Conservation (phyloP, 2,888 invertebrate genomes). For the Cerastis rubricosa region DNA sequence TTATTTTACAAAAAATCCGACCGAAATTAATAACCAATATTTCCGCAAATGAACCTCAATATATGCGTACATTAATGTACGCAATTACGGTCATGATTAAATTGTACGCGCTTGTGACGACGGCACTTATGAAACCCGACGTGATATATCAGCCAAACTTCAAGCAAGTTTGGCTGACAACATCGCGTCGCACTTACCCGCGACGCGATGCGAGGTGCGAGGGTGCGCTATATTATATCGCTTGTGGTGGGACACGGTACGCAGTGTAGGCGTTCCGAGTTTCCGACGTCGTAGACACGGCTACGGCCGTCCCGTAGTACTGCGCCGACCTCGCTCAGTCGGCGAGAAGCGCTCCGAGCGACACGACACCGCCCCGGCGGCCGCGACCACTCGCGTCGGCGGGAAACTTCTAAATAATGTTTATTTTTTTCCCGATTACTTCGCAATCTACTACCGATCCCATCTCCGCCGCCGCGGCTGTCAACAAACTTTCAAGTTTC, state of each 20-base stretch:
- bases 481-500: slow-evolving; percentile 35
- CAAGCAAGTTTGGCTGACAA: slow-evolving; percentile 56
- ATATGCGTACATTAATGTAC: slow-evolving; percentile 29
- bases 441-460: slow-evolving; percentile 14
- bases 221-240: slow-evolving; percentile 55
- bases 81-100: slow-evolving; percentile 53
- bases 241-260: slow-evolving; percentile 27
- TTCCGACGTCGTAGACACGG: slow-evolving; percentile 60
- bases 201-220: slow-evolving; percentile 10
- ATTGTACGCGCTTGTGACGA: slow-evolving; percentile 45
- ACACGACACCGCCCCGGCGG: slow-evolving; percentile 64
- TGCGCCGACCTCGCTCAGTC: slow-evolving; percentile 65
- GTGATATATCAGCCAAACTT: slow-evolving; percentile 61
- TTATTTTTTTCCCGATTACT: slow-evolving; percentile 57
- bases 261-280: slow-evolving; percentile 56
- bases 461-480: slow-evolving; percentile 23
- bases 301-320: slow-evolving; percentile 56
- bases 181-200: slow-evolving; percentile 48
- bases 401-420: slow-evolving; percentile 73
- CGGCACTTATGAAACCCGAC: slow-evolving; percentile 51
- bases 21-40: slow-evolving; percentile 8
- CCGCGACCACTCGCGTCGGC: slow-evolving; percentile 59
- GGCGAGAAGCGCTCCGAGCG: slow-evolving; percentile 67
- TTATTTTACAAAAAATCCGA: too few species aligned
- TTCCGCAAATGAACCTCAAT: slow-evolving; percentile 18